A percentile compares a stretch with the other conserved stretches of the same genome.
These are phyloP conservation scores for Pluvialis apricaria DNA, from an alignment of 2,113 vertebrate genomes.

Conservation along the genomic window DNA sequence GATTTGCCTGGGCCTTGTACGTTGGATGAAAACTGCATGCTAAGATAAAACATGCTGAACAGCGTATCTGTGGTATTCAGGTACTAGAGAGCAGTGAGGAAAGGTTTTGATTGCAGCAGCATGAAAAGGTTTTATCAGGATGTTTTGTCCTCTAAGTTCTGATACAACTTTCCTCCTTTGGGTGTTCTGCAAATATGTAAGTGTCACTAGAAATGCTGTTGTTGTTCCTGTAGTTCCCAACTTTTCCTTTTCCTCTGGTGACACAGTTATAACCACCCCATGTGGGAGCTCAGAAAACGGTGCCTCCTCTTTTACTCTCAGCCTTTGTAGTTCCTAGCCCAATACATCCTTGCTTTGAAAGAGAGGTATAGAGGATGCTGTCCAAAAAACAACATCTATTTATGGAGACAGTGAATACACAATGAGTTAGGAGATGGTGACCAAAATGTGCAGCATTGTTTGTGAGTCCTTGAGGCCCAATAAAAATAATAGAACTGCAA, in stretches of 20 bases:
- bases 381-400: slow-evolving; percentile 29
- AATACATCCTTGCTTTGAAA: neutral
- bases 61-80: neutral
- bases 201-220: neutral
- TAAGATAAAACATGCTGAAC: neutral
- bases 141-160: neutral
- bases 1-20: neutral
- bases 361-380: neutral
- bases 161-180: neutral
- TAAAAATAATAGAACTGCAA: slow-evolving; percentile 57
- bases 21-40: neutral
- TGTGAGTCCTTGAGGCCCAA: slow-evolving; percentile 39
- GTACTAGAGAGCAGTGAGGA: neutral
- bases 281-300: neutral
- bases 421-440: neutral
- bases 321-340: neutral
- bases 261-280: neutral
- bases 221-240: neutral
- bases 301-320: neutral
- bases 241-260: neutral
- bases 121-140: neutral
- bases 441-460: slow-evolving; percentile 37
- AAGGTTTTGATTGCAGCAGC: neutral
- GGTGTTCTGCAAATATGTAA: neutral
- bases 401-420: neutral